Evolutionary conservation across 2,113 vertebrate species (phyloP), one percentile per base, ranked within the genome.

Genomic region (Proteles cristata): DNA sequence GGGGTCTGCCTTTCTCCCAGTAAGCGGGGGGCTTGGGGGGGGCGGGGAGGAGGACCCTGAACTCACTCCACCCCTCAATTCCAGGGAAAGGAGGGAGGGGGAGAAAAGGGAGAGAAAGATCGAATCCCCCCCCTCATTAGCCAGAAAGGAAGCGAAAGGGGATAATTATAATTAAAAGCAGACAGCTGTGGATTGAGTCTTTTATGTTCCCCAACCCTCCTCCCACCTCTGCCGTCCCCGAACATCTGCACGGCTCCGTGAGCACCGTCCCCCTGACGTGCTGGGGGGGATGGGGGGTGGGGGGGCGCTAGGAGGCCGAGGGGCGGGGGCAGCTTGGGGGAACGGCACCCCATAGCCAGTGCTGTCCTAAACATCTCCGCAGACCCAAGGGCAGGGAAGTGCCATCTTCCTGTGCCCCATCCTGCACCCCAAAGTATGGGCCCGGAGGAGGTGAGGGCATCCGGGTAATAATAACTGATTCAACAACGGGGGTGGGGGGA

Each of bases 111-210:
- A 69, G 69, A 25, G 25, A 53, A 96, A 96, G 79, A 88, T 86
- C 61, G 58, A 97, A 97, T 87, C 77, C 95, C 97, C 87, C 97
- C 97, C 95, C 96, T 98, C 97, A 98, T 99, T 98, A 99, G 96
- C 97, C 88, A 94, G 97, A 90, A 98, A 97, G 98, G 98, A 98
- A 97, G 97, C 86, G 48, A 97, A 96, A 98, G 90, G 96, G 98
- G 97, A 97, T 98, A 98, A 98, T 98, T 98, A 98, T 98, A 98
- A 98, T 98, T 98, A 98, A 98, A 98, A 97, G 98, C 98, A 98
- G 98, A 98, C 98, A 98, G 97, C 98, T 98, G 96, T 98, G 97
- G 97, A 97, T 98, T 96, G 94, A 90, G 8, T 94, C 95, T 96
- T 98, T 97, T 96, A 93, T 97, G 97, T 96, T 92, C 63, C 90